Conservation (phyloP, 2,888 invertebrate genomes). For the Zonitis immaculata region DNA sequence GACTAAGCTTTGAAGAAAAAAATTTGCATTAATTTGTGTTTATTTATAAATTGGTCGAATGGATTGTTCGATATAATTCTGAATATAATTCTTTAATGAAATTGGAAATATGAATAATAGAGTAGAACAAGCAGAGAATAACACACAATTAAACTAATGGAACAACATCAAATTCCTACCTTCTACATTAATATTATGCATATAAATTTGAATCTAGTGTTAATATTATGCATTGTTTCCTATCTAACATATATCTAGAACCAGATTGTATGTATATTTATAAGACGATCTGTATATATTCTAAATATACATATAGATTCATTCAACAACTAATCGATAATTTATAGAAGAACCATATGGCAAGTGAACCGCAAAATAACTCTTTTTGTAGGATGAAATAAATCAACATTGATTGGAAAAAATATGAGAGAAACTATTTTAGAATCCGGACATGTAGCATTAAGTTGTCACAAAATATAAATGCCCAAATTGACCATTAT, state of each 20-base stretch:
- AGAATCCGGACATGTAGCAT: slow-evolving; percentile 20
- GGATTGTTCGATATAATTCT: too few species aligned
- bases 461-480: slow-evolving; percentile 25
- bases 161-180: background rate
- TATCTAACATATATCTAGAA: background rate
- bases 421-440: too few species aligned
- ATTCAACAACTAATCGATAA: background rate
- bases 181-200: background rate
- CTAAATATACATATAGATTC: background rate
- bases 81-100: too few species aligned
- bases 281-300: background rate
- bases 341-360: background rate
- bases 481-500: slow-evolving; percentile 27
- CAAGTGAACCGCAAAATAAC: too few species aligned
- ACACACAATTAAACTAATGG: slow-evolving; percentile 2
- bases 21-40: too few species aligned
- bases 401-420: too few species aligned
- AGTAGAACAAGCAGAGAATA: background rate
- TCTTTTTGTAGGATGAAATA: too few species aligned
- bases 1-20: too few species aligned
- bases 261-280: slow-evolving; percentile 2
- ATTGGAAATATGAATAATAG: background rate
- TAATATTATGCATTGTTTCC: slow-evolving; percentile 4
- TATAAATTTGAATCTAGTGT: slow-evolving; percentile 1
- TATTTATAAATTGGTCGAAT: too few species aligned